Conservation (phyloP, 2,888 invertebrate genomes). For the Eupithecia abbreviata region DNA sequence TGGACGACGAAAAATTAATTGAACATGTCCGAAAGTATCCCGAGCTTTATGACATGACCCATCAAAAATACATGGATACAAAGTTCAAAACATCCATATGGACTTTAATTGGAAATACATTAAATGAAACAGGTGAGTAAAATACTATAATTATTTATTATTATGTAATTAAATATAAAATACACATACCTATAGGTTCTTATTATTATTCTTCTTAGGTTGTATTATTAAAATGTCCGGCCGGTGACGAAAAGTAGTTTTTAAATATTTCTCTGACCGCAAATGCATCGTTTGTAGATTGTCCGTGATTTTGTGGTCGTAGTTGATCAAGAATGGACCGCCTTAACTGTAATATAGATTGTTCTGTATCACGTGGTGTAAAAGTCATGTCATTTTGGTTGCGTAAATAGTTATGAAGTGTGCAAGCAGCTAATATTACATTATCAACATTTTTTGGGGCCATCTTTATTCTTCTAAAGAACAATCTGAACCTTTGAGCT, state of each 20-base stretch:
- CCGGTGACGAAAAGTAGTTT: conserved; percentile 9
- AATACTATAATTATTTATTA: conserved; percentile 13
- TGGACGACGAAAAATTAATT: conserved; percentile 17
- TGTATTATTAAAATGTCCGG: conserved; percentile 7
- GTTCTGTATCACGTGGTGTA: conserved; percentile 4
- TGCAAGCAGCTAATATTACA: conserved; percentile 16
- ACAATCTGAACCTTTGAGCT: conserved; percentile 16
- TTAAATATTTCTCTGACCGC: conserved; percentile 6
- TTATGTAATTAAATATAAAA: conserved; percentile 1
- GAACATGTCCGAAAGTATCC: conserved; percentile 17
- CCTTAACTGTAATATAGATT: conserved; percentile 4
- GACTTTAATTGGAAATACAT: conserved; percentile 16
- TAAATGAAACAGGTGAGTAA: conserved; percentile 17
- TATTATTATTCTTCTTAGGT: conserved; percentile 1
- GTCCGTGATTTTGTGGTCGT: conserved; percentile 4
- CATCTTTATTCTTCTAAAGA: conserved; percentile 20
- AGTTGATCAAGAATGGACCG: conserved; percentile 4
- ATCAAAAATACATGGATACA: conserved; percentile 15
- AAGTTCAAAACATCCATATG: conserved; percentile 18
- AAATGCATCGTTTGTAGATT: conserved; percentile 4
- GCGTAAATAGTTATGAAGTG: conserved; percentile 17
- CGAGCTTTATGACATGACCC: conserved; percentile 15
- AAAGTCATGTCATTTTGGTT: conserved; percentile 4
- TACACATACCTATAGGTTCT: conserved; percentile 1
- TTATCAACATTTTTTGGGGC: conserved; percentile 19